These are phyloP conservation scores for Caenorhabditis latens DNA, from an alignment of 1,140 invertebrate genomes.

Conservation along the genomic window DNA sequence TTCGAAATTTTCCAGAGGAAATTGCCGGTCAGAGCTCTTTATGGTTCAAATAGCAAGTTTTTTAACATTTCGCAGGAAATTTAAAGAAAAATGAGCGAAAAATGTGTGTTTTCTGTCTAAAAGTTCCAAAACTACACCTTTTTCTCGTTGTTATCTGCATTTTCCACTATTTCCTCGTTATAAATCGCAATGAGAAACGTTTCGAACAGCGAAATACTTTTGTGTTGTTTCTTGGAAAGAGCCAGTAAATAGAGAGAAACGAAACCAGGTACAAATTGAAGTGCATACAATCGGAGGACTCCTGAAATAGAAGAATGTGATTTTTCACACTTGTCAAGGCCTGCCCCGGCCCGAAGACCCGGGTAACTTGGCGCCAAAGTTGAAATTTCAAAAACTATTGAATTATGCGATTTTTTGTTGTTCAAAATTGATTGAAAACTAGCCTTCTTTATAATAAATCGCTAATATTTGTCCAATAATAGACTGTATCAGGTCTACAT, in stretches of 20 bases:
- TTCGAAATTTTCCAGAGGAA: no score
- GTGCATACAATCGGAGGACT: conserved; percentile 70
- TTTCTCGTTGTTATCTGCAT: conserved; percentile 48
- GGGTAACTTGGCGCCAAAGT: no score
- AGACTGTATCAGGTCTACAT: conserved; percentile 71
- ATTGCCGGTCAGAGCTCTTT: no score
- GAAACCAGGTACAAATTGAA: conserved; percentile 73
- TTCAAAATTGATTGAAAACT: no score
- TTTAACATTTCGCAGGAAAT: no score
- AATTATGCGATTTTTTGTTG: not conserved
- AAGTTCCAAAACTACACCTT: conserved; percentile 6
- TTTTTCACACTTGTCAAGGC: no score
- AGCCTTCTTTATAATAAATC: conserved; percentile 74
- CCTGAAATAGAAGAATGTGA: conserved; percentile 10
- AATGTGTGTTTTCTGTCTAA: no score
- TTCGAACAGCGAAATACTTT: conserved; percentile 71
- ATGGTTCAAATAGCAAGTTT: no score
- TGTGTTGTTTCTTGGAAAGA: conserved; percentile 69
- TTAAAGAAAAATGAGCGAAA: no score
- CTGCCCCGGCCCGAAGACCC: no score
- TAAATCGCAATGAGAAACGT: conserved; percentile 75
- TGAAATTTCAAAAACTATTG: no score
- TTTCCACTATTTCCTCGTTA: conserved; percentile 76
- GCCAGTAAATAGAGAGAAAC: conserved; percentile 69
- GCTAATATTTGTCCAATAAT: conserved; percentile 74